These are phyloP conservation scores for Ichneumon xanthorius DNA, from an alignment of 2,888 invertebrate genomes.

Conservation along the genomic window DNA sequence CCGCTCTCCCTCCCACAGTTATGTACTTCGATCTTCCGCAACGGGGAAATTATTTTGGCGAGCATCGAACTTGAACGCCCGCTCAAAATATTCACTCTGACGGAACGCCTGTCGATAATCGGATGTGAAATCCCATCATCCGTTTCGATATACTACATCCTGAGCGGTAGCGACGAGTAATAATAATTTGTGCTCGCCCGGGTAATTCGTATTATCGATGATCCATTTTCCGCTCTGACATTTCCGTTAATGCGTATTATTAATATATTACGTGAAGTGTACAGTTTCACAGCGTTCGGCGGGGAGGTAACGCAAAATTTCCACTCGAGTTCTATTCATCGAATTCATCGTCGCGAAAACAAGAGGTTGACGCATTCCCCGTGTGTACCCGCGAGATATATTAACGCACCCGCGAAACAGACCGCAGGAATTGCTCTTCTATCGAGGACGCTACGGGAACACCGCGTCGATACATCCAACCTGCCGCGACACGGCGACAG, in stretches of 20 bases:
- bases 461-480: slow-evolving; percentile 28
- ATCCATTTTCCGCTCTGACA: slow-evolving; percentile 64
- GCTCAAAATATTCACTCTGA: slow-evolving; percentile 53
- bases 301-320: slow-evolving; percentile 20
- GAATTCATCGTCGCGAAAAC: slow-evolving; percentile 58
- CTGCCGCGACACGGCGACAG: slow-evolving; percentile 19
- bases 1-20: not conserved
- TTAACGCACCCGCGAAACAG: slow-evolving; percentile 47
- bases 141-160: slow-evolving; percentile 52
- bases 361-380: slow-evolving; percentile 40
- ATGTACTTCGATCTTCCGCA: not conserved
- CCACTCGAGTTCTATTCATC: slow-evolving; percentile 41
- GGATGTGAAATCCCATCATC: slow-evolving; percentile 60
- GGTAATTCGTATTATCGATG: slow-evolving; percentile 73
- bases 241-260: slow-evolving; percentile 53
- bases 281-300: slow-evolving; percentile 20
- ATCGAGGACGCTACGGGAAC: slow-evolving; percentile 36
- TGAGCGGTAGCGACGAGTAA: slow-evolving; percentile 9
- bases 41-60: slow-evolving; percentile 46
- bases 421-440: slow-evolving; percentile 50
- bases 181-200: slow-evolving; percentile 60
- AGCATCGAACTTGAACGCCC: slow-evolving; percentile 45
- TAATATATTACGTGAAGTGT: slow-evolving; percentile 14
- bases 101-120: slow-evolving; percentile 73
- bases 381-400: slow-evolving; percentile 37